Evolutionary conservation across 1,140 invertebrate genomes (phyloP).

Genomic region (Delia radicum): DNA sequence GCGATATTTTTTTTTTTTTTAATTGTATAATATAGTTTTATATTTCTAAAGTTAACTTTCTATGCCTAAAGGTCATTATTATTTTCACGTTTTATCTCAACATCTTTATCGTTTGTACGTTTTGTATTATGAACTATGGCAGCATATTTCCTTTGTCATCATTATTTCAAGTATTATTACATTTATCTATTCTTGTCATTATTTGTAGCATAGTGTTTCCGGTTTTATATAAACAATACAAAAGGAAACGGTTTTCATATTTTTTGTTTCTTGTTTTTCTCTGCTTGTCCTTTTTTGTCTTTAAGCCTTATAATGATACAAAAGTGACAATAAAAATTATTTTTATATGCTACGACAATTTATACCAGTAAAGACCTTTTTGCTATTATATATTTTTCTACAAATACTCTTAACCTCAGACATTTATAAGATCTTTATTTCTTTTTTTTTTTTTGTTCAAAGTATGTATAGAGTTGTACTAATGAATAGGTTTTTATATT

Average conservation of each 20-base stretch:
- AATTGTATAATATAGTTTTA: not conserved
- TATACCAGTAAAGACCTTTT: too few species aligned
- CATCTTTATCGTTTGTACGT: not conserved
- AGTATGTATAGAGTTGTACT: too few species aligned
- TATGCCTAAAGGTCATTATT: too few species aligned
- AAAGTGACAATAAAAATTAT: conserved; percentile 18
- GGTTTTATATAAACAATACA: not conserved
- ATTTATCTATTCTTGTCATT: not conserved
- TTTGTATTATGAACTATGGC: not conserved
- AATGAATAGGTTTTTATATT: too few species aligned
- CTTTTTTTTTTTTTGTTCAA: too few species aligned
- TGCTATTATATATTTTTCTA: too few species aligned
- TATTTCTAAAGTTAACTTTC: not conserved
- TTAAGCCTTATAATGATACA: conserved; percentile 7
- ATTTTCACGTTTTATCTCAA: not conserved
- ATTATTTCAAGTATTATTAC: not conserved
- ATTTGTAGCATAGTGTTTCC: not conserved
- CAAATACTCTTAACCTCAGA: too few species aligned
- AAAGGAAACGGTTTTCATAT: too few species aligned
- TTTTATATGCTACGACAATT: not conserved
- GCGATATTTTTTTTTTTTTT: not conserved
- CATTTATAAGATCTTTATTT: too few species aligned
- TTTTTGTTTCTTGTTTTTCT: too few species aligned
- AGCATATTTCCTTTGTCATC: not conserved
- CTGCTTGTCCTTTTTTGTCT: not conserved